phyloP scores from a whole-genome alignment of 2,797 vertebrate species.

The Delichon dasypus region DNA sequence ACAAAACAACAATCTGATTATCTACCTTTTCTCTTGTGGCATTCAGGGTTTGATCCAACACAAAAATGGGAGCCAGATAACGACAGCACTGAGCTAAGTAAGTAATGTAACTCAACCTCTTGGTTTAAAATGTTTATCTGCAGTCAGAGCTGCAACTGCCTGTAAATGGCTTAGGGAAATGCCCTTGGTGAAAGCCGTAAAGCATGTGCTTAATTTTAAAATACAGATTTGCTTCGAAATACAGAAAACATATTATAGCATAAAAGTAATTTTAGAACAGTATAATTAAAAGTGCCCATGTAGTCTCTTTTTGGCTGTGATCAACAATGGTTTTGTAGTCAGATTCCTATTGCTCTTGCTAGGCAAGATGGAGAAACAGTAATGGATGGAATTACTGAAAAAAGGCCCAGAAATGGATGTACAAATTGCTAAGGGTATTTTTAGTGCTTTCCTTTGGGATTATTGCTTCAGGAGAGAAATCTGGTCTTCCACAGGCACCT shows the following conservation, averaged over 20 bases:
- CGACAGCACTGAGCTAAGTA: background rate
- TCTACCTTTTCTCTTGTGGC: background rate
- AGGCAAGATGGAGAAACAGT: background rate
- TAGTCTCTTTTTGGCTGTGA: background rate
- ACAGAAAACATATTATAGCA: background rate
- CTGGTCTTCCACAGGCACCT: background rate
- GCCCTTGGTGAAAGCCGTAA: background rate
- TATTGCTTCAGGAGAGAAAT: background rate
- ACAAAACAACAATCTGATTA: conserved; percentile 35
- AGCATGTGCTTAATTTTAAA: background rate
- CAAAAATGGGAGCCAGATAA: conserved; percentile 3
- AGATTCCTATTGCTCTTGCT: background rate
- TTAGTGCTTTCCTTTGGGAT: background rate
- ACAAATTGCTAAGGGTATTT: background rate
- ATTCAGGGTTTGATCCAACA: conserved; percentile 17
- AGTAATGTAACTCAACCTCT: background rate
- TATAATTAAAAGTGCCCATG: background rate
- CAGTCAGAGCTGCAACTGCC: background rate
- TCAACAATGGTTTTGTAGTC: background rate
- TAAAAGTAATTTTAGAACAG: background rate
- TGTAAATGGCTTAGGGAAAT: conserved; percentile 1
- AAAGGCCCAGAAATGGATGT: background rate
- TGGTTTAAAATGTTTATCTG: conserved; percentile 6
- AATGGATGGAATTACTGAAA: background rate
- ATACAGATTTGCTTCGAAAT: conserved; percentile 6